Evolutionary conservation across 1,140 invertebrate genomes (phyloP), one percentile per base, ranked within the genome.

Genomic region (Drosophila paulistorum): DNA sequence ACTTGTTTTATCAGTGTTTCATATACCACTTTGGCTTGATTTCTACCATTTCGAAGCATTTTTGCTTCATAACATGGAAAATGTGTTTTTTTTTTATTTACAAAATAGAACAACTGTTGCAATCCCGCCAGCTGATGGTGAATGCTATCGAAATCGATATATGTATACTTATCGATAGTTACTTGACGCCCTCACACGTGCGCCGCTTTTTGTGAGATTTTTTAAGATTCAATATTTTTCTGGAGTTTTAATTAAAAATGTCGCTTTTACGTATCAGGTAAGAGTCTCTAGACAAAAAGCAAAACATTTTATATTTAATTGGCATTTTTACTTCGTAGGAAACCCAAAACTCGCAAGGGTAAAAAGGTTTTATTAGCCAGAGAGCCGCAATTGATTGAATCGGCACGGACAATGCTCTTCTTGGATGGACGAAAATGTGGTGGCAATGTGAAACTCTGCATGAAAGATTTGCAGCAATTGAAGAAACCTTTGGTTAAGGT

Each of bases 311-410:
- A 14, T 23, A 26, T 3, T 0, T 35, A 20, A 3, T 9, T 6
- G 13, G 13, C 11, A 3, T 1, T 0, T 35, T 55, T 23, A 0
- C 9, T 23, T 65, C 71, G 0, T 59, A 92, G 91, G 68, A 98
- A 98, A 94, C 96, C 98, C 0, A 97, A 95, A 85, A 98, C 97
- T 23, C 95, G 96, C 26, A 96, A 95, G 92, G 98, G 97, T 41
- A 99, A 99, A 93, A 95, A 96, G 77, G 94, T 95, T 57, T 91
- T 99, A 35, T 92, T 96, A 63, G 95, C 95, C 20, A 94, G 95
- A 81, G 97, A 97, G 87, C 96, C 98, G 0, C 97, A 99, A 93
- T 91, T 98, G 5, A 94, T 97, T 75, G 98, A 99, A 94, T 96
- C 97, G 90, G 93, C 95, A 1, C 99, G 99, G 90, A 95, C 95